Evolutionary conservation across 2,888 invertebrate species (phyloP).

Genomic region (Eucera pruinosa): DNA sequence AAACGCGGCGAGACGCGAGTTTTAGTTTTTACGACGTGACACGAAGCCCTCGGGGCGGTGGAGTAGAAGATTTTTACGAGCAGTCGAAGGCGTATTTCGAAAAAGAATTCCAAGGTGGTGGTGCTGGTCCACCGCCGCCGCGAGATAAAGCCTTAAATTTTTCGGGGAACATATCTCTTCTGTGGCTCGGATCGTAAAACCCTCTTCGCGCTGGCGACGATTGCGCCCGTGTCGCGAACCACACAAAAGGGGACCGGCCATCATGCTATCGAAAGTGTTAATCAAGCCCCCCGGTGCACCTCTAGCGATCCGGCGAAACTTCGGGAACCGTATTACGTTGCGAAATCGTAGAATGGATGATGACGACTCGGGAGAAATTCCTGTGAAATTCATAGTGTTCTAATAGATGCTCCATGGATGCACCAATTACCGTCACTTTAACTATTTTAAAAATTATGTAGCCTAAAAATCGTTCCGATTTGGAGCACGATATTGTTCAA

Average conservation of each 20-base stretch:
- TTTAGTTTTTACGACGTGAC: slow-evolving; percentile 62
- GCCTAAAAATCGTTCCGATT: too few relatives aligned
- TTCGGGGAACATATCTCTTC: slow-evolving; percentile 64
- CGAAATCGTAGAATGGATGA: too few relatives aligned
- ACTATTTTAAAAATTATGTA: too few relatives aligned
- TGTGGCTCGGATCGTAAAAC: slow-evolving; percentile 61
- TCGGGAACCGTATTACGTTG: not conserved
- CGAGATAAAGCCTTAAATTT: slow-evolving; percentile 66
- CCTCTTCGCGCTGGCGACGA: slow-evolving; percentile 43
- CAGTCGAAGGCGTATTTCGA: slow-evolving; percentile 56
- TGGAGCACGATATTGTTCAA: too few relatives aligned
- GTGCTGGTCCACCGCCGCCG: slow-evolving; percentile 7
- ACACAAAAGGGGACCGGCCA: slow-evolving; percentile 51
- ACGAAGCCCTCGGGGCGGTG: slow-evolving; percentile 22
- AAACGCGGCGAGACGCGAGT: slow-evolving; percentile 43
- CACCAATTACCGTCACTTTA: too few relatives aligned
- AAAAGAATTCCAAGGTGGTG: slow-evolving; percentile 56
- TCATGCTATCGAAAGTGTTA: slow-evolving; percentile 50
- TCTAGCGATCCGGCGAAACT: not conserved
- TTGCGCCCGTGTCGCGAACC: slow-evolving; percentile 33
- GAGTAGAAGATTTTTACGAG: slow-evolving; percentile 62
- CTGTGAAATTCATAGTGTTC: too few relatives aligned
- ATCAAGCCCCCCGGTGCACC: not conserved
- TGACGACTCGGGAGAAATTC: too few relatives aligned
- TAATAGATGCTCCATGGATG: too few relatives aligned